Evolutionary conservation across 2,113 vertebrate species (phyloP), one percentile per base, ranked within the genome.

Genomic region (Miniopterus natalensis): DNA sequence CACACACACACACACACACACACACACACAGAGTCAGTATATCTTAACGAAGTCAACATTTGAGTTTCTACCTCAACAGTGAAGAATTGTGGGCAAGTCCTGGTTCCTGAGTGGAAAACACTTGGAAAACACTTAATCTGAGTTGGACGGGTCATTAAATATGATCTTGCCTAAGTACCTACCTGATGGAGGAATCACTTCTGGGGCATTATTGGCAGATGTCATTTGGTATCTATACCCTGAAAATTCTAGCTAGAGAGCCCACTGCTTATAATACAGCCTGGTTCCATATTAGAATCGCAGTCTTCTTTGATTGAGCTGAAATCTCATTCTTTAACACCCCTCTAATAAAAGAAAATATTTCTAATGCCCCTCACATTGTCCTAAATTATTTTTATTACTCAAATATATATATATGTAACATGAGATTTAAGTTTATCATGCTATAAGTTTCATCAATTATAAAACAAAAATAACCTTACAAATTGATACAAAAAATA

Each of bases 381-480:
- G 23, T 45, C 51, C 75, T 70, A 84, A 27, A 49, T 75, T 92
- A 68, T 74, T 90, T 78, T 80, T 85, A 10, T 70, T 85, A 65
- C 51, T 63, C 75, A 84, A 68, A 92, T 68, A 90, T 36, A 66
- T 53, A 25, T 5, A 79, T 9, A 85, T 40, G 1, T 70, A 70
- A 92, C 71, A 36, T 42, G 23, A 55, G 63, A 89, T 77, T 88
- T 93, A 42, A 65, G 59, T 92, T 91, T 49, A n/a, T 91, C 8
- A 63, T 47, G 23, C 13, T 45, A 13, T 61, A 63, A 9, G 10
- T 66, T 27, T 92, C 27, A 83, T 79, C 42, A 61, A 55, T 11
- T 88, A 20, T 88, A 77, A 77, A 95, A 51, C 23, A 31, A 93
- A 93, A 96, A 88, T 61, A 71, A 79, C 55, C 23, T 57, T 63